Conservation (phyloP, 2,888 invertebrate species). For the Clepsis dumicolana region DNA sequence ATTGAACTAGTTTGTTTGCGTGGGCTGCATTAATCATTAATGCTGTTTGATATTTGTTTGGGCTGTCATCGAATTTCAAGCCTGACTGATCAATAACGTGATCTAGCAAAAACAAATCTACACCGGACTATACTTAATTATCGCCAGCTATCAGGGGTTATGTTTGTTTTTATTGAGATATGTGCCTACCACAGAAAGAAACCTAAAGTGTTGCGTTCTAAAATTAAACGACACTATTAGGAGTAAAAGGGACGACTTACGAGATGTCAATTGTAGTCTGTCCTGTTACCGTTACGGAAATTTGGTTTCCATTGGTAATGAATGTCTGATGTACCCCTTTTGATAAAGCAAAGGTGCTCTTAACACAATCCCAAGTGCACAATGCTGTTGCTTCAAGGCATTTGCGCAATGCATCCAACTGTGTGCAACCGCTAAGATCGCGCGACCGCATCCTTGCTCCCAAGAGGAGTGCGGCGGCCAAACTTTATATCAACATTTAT, state of each 20-base stretch:
- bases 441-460: conserved; percentile 36
- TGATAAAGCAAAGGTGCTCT: conserved; percentile 13
- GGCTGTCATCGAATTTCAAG: conserved; percentile 22
- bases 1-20: conserved; percentile 2
- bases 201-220: background rate
- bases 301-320: background rate
- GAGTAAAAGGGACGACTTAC: background rate
- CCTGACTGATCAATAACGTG: background rate
- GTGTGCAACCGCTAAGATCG: conserved; percentile 36
- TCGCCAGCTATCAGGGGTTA: background rate
- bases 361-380: conserved; percentile 29
- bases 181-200: background rate
- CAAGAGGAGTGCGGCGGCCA: conserved; percentile 37
- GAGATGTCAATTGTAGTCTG: background rate
- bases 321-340: too few species aligned
- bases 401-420: conserved; percentile 13
- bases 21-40: conserved; percentile 20
- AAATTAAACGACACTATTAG: background rate
- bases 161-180: background rate
- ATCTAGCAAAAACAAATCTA: background rate
- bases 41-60: conserved; percentile 17
- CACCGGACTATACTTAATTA: background rate
- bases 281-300: background rate
- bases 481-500: conserved; percentile 40
- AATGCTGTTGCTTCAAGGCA: conserved; percentile 24